Evolutionary conservation across 2,113 vertebrate species (phyloP), one percentile per base, ranked within the genome.

Genomic region (Entelurus aequoreus): DNA sequence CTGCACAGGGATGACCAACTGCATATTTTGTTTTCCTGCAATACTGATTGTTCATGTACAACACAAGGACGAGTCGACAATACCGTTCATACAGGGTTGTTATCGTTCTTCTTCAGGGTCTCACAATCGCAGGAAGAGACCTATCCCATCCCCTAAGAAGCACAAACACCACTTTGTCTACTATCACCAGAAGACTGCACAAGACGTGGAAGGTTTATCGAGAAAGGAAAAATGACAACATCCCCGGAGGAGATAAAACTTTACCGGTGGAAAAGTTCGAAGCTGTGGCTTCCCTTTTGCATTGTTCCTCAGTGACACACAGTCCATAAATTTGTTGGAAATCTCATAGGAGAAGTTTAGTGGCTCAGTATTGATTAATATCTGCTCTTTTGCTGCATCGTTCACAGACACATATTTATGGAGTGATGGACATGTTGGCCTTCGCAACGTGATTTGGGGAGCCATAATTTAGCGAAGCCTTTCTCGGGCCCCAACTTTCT

Each of bases 321-420:
- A 35, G 6, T 38, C 71, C 74, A 85, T 78, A 80, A 80, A 81
- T 65, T 74, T 37, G 68, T 73, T 62, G 71, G 55, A 67, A 71
- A 68, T 76, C 57, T 78, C 65, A 50, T 62, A 54, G 50, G 71
- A 71, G 60, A 76, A 48, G 52, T 74, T 71, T 75, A 69, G 73
- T 72, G 69, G 56, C 28, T 47, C 55, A 15, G 63, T 68, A 77
- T 63, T 79, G 79, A 87, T 84, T 66, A 67, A 79, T 79, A 68
- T n/a, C n/a, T n/a, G n/a, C n/a, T n/a, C n/a, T n/a, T n/a, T n/a
- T n/a, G n/a, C n/a, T n/a, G n/a, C n/a, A n/a, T 54, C 28, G 5
- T 49, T 8, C 46, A 16, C 51, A n/a, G 60, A 53, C 37, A 48
- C 37, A 48, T 36, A 74, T 62, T 66, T 68, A 76, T 52, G 53